These are phyloP conservation scores for Brachionus asplanchnoidis DNA, from an alignment of 1,140 invertebrate genomes.

Conservation along the genomic window DNA sequence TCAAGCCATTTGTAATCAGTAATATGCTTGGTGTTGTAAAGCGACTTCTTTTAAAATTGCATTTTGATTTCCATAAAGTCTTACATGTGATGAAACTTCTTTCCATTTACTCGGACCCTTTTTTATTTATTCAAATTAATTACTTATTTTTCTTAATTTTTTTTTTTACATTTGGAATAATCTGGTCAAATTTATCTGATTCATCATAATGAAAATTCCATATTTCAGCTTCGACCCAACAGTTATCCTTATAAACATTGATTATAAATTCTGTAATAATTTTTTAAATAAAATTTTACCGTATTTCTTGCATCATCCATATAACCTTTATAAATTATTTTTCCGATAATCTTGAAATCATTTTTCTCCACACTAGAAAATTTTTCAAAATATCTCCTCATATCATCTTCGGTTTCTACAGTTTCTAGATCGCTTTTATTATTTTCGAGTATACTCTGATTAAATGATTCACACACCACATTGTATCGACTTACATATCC, in stretches of 20 bases:
- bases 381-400: conserved; percentile 56
- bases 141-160: background rate
- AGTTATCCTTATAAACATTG: background rate
- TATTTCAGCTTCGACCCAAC: conserved; percentile 28
- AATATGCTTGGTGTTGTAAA: conserved; percentile 5
- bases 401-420: conserved; percentile 46
- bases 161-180: conserved; percentile 2
- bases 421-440: conserved; percentile 59
- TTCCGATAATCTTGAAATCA: background rate
- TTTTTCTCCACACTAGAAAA: conserved; percentile 49
- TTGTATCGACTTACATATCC: background rate
- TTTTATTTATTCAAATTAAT: background rate
- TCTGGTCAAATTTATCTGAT: background rate
- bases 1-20: background rate
- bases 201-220: conserved; percentile 38
- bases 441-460: conserved; percentile 59
- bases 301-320: conserved; percentile 34
- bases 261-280: background rate
- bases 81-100: conserved; percentile 24
- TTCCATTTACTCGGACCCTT: conserved; percentile 27
- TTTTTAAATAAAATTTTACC: background rate
- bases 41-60: conserved; percentile 34
- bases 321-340: conserved; percentile 23
- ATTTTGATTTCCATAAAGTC: conserved; percentile 15
- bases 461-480: conserved; percentile 19